phyloP scores from a whole-genome alignment of 2,797 vertebrate genomes.

The Enteromius paludinosus region DNA sequence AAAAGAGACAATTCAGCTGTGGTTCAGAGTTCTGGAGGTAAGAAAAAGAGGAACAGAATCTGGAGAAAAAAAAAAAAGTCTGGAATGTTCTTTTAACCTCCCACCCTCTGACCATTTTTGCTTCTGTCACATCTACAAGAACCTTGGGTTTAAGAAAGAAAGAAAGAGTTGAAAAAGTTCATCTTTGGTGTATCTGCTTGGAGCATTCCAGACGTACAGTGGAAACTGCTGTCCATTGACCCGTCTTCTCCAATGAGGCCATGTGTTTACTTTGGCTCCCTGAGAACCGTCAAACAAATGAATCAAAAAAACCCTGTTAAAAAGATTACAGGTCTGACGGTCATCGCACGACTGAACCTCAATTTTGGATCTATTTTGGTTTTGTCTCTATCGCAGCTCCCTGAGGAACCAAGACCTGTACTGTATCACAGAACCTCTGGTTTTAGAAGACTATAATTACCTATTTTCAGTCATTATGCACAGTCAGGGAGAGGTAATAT shows the following conservation, averaged over 20 bases:
- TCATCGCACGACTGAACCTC: constrained; percentile 32
- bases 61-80: constrained; percentile 63
- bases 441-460: constrained; percentile 48
- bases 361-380: constrained; percentile 57
- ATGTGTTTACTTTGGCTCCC: constrained; percentile 53
- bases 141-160: constrained; percentile 28
- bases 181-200: constrained; percentile 50
- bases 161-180: constrained; percentile 33
- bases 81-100: constrained; percentile 65
- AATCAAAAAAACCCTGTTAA: constrained; percentile 51
- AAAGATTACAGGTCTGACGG: constrained; percentile 55
- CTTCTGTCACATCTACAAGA: constrained; percentile 62
- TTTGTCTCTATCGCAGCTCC: constrained; percentile 23
- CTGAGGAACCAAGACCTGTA: constrained; percentile 9
- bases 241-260: constrained; percentile 50
- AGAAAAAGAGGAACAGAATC: constrained; percentile 55
- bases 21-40: constrained; percentile 58
- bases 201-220: constrained; percentile 53
- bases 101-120: constrained; percentile 59
- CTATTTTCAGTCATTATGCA: constrained; percentile 43
- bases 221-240: constrained; percentile 60
- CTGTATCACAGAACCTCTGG: constrained; percentile 35
- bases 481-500: constrained; percentile 36
- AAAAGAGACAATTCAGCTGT: constrained; percentile 70
- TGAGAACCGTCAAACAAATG: constrained; percentile 44